A percentile compares a stretch with the other conserved stretches of the same genome.
Conservation (phyloP, 2,888 invertebrate genomes). For the Eurois occulta region DNA sequence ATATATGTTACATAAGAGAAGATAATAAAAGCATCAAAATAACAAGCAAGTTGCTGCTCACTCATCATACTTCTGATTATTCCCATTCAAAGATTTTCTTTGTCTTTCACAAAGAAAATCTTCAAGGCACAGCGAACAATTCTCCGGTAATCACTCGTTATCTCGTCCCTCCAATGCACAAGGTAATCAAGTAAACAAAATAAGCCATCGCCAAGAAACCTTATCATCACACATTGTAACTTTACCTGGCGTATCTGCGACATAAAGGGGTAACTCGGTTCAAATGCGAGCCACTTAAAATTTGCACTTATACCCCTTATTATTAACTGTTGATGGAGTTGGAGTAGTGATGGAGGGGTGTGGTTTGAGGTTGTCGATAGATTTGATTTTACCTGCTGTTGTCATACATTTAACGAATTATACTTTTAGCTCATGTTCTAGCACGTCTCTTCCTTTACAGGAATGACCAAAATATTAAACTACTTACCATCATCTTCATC, state of each 20-base stretch:
- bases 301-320: conserved; percentile 79
- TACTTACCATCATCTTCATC: too few species aligned
- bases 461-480: too few species aligned
- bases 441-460: neutral
- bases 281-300: conserved; percentile 80
- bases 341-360: conserved; percentile 64
- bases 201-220: conserved; percentile 49
- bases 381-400: neutral
- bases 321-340: conserved; percentile 77
- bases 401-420: neutral
- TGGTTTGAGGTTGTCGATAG: conserved; percentile 61
- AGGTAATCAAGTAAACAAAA: conserved; percentile 60
- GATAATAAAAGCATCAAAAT: neutral
- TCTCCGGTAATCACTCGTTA: conserved; percentile 23
- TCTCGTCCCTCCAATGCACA: conserved; percentile 32
- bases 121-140: neutral
- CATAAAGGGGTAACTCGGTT: conserved; percentile 70
- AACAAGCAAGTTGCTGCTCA: neutral
- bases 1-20: too few species aligned
- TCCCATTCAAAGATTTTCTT: neutral
- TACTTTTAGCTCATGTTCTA: neutral
- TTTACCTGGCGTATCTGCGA: conserved; percentile 73
- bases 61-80: neutral
- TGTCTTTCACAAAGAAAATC: conserved; percentile 27
- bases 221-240: conserved; percentile 64